phyloP scores from a whole-genome alignment of 2,113 vertebrate genomes.

The Elanoides forficatus region DNA sequence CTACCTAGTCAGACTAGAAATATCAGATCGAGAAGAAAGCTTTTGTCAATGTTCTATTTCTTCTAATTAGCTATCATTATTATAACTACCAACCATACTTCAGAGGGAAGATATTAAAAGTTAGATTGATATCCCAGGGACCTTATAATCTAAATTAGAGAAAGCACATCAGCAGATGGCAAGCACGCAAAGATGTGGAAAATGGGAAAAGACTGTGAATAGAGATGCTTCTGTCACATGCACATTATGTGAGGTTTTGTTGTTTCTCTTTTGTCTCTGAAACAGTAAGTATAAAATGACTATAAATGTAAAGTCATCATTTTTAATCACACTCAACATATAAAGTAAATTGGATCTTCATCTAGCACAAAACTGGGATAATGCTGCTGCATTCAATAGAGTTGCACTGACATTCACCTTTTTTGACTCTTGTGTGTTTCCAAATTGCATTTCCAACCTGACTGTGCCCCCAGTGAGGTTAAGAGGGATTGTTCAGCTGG shows the following conservation, averaged over 20 bases:
- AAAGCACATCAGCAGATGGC: not conserved
- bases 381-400: not conserved
- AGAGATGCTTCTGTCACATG: not conserved
- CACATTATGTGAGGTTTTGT: not conserved
- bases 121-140: not conserved
- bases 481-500: not conserved
- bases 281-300: not conserved
- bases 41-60: not conserved
- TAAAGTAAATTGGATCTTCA: not conserved
- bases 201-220: not conserved
- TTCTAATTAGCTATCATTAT: not conserved
- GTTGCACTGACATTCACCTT: not conserved
- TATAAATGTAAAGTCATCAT: not conserved
- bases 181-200: not conserved
- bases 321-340: not conserved
- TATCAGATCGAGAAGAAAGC: not conserved
- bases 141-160: not conserved
- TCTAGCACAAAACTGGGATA: not conserved
- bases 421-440: not conserved
- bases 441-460: not conserved
- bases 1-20: not conserved
- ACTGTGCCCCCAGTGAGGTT: not conserved
- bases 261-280: not conserved
- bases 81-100: not conserved
- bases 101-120: not conserved